phyloP scores from a whole-genome alignment of 2,113 vertebrate species.

The Zapornia atra region DNA sequence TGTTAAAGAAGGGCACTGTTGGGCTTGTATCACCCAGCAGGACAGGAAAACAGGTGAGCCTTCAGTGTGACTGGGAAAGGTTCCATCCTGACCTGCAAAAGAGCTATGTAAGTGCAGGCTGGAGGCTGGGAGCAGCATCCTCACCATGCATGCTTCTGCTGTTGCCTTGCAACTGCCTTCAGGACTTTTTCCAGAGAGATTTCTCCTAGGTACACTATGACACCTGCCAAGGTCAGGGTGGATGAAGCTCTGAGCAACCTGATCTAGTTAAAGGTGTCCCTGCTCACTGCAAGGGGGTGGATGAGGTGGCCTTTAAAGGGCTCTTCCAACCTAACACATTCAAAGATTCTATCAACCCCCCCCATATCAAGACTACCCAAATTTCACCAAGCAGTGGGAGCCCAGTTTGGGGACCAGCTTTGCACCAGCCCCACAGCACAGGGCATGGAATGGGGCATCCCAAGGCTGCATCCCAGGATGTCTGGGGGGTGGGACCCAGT shows the following conservation, averaged over 20 bases:
- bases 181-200: not conserved
- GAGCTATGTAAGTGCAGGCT: too few species aligned
- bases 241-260: too few species aligned
- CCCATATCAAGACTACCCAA: not conserved
- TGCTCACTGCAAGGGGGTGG: too few species aligned
- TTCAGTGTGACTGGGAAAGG: not conserved
- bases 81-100: too few species aligned
- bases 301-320: too few species aligned
- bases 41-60: not conserved
- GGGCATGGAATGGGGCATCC: not conserved
- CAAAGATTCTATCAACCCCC: not conserved
- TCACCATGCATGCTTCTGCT: fast-evolving
- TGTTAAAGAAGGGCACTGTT: not conserved
- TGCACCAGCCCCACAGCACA: fast-evolving
- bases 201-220: not conserved
- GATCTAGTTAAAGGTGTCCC: too few species aligned
- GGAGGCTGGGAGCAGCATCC: not conserved
- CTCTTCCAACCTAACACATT: too few species aligned
- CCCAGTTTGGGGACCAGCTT: not conserved
- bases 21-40: not conserved
- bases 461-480: not conserved
- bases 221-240: not conserved
- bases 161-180: not conserved
- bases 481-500: too few species aligned
- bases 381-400: not conserved